Base-by-base conservation (phyloP, 1,140 invertebrate genomes). In the Lepidurus couesii region DNA sequence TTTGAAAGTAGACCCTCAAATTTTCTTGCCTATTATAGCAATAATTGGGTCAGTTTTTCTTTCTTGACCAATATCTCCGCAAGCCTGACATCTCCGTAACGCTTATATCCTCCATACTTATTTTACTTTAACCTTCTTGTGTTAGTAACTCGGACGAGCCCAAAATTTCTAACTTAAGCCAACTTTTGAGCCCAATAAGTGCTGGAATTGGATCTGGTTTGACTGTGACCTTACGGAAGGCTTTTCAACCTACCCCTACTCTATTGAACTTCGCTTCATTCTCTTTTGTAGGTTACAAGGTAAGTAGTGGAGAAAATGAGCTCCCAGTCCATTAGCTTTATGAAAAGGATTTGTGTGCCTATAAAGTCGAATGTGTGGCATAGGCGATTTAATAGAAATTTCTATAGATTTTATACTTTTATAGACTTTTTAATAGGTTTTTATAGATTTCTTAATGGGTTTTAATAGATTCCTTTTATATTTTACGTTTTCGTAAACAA, bases 161-260 rank as follows among this genome's bases (percentile, higher is more conserved):
- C 6, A 9, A 65, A 7, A 65, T n/a, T 1, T 65, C 53, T 21
- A 65, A 65, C 8, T 13, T 65, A 21, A 65, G 6, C 13, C 16
- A 65, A 65, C 53, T 65, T 16, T 21, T 65, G 8, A 13, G 53
- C 16, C 53, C 53, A 13, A 65, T 65, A 7, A 65, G 53, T 16
- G 53, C 53, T 65, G 53, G 53, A 21, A 65, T 65, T n/a, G 53
- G 53, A 65, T 65, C 53, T 21, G 53, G 53, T 7, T 65, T 65
- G 13, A n/a, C 53, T 65, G 53, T 65, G 13, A 65, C 53, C 8
- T 65, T 65, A 21, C 16, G 21, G 21, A 65, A 65, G n/a, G 53
- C 53, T n/a, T 21, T 21, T 7, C 53, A 65, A 21, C 53, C 53
- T n/a, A 10, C 4, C 8, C 53, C 53, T n/a, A 65, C 53, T n/a